Evolutionary conservation across 2,113 vertebrate genomes (phyloP).

Genomic region (Datnioides undecimradiatus): DNA sequence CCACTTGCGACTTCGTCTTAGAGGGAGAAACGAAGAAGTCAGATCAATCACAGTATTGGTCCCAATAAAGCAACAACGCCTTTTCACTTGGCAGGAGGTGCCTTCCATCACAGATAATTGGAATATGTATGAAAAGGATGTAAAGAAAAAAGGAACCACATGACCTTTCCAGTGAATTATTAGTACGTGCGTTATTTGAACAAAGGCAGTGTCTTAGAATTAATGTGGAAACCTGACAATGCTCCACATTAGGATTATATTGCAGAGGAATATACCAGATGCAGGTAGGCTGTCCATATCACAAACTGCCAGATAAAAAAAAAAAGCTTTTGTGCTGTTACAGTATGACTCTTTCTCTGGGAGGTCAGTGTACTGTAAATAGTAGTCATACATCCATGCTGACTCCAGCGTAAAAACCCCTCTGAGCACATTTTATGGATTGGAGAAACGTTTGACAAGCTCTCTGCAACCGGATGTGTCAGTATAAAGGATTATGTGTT

Average conservation of each 20-base stretch:
- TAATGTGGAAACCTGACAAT: slow-evolving; percentile 9
- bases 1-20: slow-evolving; percentile 28
- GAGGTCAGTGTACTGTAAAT: slow-evolving; percentile 74
- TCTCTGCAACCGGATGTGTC: slow-evolving; percentile 72
- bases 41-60: slow-evolving; percentile 53
- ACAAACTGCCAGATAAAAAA: background rate
- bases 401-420: slow-evolving; percentile 67
- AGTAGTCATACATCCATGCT: slow-evolving; percentile 70
- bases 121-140: slow-evolving; percentile 44
- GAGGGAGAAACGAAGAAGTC: slow-evolving; percentile 34
- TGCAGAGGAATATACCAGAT: background rate
- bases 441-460: slow-evolving; percentile 70
- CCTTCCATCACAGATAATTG: slow-evolving; percentile 64
- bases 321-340: slow-evolving; percentile 12
- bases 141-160: slow-evolving; percentile 25
- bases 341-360: slow-evolving; percentile 44
- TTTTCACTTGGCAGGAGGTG: slow-evolving; percentile 54
- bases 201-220: slow-evolving; percentile 10
- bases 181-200: slow-evolving; percentile 26
- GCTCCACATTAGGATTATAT: background rate
- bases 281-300: slow-evolving; percentile 1
- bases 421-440: slow-evolving; percentile 77
- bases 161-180: slow-evolving; percentile 58
- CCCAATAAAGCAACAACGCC: slow-evolving; percentile 49
- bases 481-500: slow-evolving; percentile 79